A percentile compares a stretch with the other conserved stretches of the same genome.
phyloP scores from a whole-genome alignment of 2,888 invertebrate species.

The Clivina fossor region DNA sequence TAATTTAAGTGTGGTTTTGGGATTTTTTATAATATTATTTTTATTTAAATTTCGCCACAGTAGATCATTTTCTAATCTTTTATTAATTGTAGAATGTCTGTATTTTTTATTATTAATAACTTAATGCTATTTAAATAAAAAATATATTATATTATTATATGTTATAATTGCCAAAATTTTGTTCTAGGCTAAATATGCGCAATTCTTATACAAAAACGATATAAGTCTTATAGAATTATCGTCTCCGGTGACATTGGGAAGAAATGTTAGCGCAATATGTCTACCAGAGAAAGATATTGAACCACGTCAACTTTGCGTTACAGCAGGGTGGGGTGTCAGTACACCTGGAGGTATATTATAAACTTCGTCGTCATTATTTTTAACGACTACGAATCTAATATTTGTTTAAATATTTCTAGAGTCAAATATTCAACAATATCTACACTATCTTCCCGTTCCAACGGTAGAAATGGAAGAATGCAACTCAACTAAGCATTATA shows the following conservation, averaged over 20 bases:
- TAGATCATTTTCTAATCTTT: no score
- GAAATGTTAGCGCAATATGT: constrained; percentile 61
- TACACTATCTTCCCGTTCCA: constrained; percentile 59
- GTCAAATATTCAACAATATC: constrained; percentile 55
- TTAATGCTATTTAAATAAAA: no score
- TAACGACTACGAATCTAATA: not conserved
- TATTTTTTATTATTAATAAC: no score
- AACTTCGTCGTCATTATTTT: not conserved
- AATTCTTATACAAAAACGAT: constrained; percentile 61
- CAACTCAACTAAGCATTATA: constrained; percentile 64
- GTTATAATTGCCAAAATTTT: not conserved
- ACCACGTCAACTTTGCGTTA: constrained; percentile 58
- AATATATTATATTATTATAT: no score
- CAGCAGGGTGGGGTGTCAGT: constrained; percentile 62
- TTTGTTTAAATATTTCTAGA: constrained; percentile 43
- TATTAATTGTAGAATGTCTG: no score
- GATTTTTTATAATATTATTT: no score
- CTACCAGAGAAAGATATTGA: constrained; percentile 56
- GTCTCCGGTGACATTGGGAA: constrained; percentile 56
- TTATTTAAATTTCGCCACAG: no score
- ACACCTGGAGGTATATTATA: constrained; percentile 52
- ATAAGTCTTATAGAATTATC: constrained; percentile 59
- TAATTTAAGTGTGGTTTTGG: no score
- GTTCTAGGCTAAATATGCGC: constrained; percentile 57
- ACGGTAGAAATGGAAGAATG: constrained; percentile 59